Base-by-base conservation (phyloP, 2,888 invertebrate genomes). In the Cosmorhoe ocellata region DNA sequence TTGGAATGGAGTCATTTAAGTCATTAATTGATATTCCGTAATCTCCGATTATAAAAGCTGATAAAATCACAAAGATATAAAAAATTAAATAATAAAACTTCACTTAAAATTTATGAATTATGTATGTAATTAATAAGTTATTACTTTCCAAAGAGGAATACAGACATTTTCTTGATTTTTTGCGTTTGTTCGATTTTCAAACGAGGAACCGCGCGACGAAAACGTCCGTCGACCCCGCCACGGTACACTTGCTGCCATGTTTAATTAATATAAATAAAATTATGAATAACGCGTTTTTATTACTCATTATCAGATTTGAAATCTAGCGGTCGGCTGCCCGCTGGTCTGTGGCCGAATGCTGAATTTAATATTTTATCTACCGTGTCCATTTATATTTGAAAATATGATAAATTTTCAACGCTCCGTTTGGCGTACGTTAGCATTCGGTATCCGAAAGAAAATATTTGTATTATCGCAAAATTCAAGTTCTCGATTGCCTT, bases 231-330 rank as follows among this genome's bases (percentile, higher is more conserved):
- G 77, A 82, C 78, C 84, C 74, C 71, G 85, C 74, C 83, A 76
- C 77, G 79, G 85, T 86, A 84, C 85, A 86, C 82, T 87, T 82
- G 74, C 63, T 70, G 46, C 58, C 62, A 66, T 74, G 75, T 81
- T 84, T 85, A 85, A 87, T 85, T 85, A 84, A 84, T 83, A 83
- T 81, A 79, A 76, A 81, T 79, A 76, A 81, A 76, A 72, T 71
- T 71, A 81, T 74, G 76, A 80, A 81, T 77, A 76, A 79, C 69
- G 69, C 68, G 66, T 70, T 79, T 76, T 79, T 76, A 74, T 72
- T 65, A 69, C 66, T 58, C 75, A 79, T 81, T 80, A 81, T 80
- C 81, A 71, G 71, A 69, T 75, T 72, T 60, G 63, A 63, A 68
- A 78, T 69, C 75, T 74, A 74, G 73, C 73, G 71, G 73, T 63